These are phyloP conservation scores for Amazona finschi DNA, from an alignment of 2,797 vertebrate species.

Conservation along the genomic window DNA sequence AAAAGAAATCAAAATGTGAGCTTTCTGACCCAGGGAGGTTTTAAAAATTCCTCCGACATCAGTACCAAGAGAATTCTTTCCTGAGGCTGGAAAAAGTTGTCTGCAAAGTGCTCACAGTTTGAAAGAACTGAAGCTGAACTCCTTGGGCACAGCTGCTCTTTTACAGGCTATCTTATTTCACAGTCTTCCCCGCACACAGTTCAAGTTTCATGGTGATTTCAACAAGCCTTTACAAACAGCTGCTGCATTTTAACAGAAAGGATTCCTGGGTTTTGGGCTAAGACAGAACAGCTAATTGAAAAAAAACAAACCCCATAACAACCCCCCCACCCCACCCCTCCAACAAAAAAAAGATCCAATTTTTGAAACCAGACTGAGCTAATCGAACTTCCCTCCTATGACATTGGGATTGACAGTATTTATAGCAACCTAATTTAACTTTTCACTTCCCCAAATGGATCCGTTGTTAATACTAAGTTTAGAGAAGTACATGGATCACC, in stretches of 20 bases:
- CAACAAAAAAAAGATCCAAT: background rate
- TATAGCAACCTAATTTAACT: conserved; percentile 59
- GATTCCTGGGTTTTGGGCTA: background rate
- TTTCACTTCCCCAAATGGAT: conserved; percentile 41
- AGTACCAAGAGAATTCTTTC: background rate
- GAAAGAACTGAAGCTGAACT: conserved; percentile 4
- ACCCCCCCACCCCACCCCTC: too few species aligned
- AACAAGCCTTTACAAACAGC: conserved; percentile 52
- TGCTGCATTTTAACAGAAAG: conserved; percentile 39
- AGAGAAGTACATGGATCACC: conserved; percentile 29
- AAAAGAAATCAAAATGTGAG: background rate
- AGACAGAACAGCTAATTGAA: background rate
- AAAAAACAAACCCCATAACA: background rate
- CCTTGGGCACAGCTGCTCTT: conserved; percentile 62
- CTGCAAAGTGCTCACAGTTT: accelerated
- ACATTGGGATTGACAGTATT: conserved; percentile 16
- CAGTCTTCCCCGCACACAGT: background rate
- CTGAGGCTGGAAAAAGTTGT: background rate
- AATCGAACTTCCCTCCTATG: conserved; percentile 38
- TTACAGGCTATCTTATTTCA: conserved; percentile 63
- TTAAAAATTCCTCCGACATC: background rate
- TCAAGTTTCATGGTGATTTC: conserved; percentile 60
- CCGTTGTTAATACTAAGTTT: conserved; percentile 25
- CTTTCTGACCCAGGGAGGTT: background rate
- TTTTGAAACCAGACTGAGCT: conserved; percentile 20